phyloP scores from a whole-genome alignment of 1,140 invertebrate species.

The Papilio glaucus region DNA sequence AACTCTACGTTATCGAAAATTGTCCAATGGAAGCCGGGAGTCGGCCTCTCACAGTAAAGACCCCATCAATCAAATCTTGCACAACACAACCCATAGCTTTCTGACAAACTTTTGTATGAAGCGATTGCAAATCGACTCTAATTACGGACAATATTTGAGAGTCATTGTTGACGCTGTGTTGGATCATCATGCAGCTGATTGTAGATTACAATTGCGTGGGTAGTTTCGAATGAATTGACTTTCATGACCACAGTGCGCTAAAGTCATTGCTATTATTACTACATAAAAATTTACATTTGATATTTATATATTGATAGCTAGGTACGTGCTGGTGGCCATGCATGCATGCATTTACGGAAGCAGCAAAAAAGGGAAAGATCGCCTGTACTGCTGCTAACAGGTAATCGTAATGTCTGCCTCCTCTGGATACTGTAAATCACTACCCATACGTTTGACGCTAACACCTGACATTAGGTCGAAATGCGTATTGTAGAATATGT shows the following conservation, averaged over 20 bases:
- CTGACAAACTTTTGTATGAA: conserved; percentile 69
- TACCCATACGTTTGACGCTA: no score
- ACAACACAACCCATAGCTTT: conserved; percentile 64
- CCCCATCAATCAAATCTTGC: conserved; percentile 75
- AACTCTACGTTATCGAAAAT: conserved; percentile 56
- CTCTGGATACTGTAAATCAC: no score
- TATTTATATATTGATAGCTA: no score
- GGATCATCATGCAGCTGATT: conserved; percentile 57
- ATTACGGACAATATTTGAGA: conserved; percentile 77
- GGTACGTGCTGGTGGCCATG: no score
- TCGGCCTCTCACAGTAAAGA: conserved; percentile 49
- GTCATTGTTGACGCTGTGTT: conserved; percentile 62
- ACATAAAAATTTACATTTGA: not conserved
- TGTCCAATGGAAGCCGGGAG: conserved; percentile 57
- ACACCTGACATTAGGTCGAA: not conserved
- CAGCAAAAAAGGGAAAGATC: no score
- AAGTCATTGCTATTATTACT: not conserved
- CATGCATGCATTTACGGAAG: no score
- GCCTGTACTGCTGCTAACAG: no score
- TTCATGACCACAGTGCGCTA: not conserved
- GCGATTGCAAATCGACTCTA: conserved; percentile 72
- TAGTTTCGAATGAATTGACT: not conserved
- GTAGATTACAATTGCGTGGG: not conserved
- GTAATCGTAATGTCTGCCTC: no score
- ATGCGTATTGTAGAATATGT: not conserved